Evolutionary conservation across 2,888 invertebrate species (phyloP).

Genomic region (Macaria liturata): DNA sequence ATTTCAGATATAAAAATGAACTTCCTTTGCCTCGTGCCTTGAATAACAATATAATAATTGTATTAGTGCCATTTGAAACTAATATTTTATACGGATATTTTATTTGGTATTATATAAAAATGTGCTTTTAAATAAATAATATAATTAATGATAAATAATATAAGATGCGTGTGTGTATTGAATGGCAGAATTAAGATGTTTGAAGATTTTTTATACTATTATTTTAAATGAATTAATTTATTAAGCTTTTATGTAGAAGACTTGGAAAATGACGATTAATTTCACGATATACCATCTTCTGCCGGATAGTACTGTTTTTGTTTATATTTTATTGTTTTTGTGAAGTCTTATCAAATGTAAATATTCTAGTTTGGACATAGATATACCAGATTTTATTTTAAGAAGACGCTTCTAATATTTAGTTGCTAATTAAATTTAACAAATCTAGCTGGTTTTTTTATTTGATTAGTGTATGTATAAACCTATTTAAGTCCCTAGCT

Average conservation of each 20-base stretch:
- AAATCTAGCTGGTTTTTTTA: conserved; percentile 34
- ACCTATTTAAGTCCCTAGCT: no score
- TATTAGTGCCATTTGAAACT: conserved; percentile 34
- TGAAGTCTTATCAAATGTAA: conserved; percentile 31
- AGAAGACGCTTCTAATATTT: conserved; percentile 57
- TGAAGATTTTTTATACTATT: conserved; percentile 3
- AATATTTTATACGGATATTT: conserved; percentile 23
- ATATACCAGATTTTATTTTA: conserved; percentile 44
- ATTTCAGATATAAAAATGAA: conserved; percentile 2
- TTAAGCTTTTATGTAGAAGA: conserved; percentile 8
- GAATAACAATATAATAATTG: conserved; percentile 19
- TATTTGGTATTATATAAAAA: conserved; percentile 6
- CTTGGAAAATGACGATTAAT: neutral
- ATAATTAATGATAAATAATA: conserved; percentile 15
- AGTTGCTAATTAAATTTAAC: conserved; percentile 69
- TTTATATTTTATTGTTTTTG: conserved; percentile 24
- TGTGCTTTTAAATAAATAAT: conserved; percentile 12
- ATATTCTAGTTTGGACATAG: conserved; percentile 44
- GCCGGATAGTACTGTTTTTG: conserved; percentile 11
- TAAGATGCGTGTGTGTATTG: conserved; percentile 21
- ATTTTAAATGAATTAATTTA: conserved; percentile 4
- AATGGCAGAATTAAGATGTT: conserved; percentile 10
- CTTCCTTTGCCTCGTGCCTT: conserved; percentile 32
- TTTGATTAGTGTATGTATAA: no score
- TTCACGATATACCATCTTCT: conserved; percentile 5